These are phyloP conservation scores for Coracias cyanogaster DNA, from an alignment of 2,797 vertebrate species.

Conservation along the genomic window DNA sequence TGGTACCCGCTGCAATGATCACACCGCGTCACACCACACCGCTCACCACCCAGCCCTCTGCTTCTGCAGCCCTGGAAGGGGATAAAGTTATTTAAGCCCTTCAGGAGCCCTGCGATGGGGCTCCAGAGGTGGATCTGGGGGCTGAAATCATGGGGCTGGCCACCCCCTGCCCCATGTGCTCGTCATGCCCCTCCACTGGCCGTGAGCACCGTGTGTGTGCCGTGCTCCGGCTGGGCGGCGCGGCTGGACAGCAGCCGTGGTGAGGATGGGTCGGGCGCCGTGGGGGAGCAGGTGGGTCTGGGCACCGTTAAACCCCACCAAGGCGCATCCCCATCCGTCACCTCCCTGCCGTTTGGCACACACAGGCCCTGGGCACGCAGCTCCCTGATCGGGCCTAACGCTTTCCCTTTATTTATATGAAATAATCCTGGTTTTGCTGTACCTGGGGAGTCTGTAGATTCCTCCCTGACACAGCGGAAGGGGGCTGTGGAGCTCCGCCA, in stretches of 20 bases:
- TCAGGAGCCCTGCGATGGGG: not conserved
- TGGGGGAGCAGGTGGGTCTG: not conserved
- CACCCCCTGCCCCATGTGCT: not conserved
- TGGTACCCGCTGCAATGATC: not conserved
- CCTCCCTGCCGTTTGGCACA: too few species aligned
- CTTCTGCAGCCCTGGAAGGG: not conserved
- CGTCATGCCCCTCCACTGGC: fast-evolving
- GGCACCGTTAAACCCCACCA: not conserved
- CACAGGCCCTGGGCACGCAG: fast-evolving
- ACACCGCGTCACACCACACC: too few species aligned
- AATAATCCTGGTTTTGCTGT: not conserved
- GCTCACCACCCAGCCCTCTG: not conserved
- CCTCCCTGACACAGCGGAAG: fast-evolving
- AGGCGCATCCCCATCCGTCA: not conserved
- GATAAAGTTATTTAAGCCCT: not conserved
- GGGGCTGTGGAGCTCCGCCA: fast-evolving
- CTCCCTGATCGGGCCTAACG: fast-evolving
- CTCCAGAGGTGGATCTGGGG: not conserved
- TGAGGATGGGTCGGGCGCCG: too few species aligned
- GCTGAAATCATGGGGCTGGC: not conserved
- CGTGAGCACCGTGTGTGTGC: fast-evolving
- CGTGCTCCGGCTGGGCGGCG: fast-evolving
- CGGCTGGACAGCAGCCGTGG: not conserved
- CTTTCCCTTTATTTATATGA: not conserved
- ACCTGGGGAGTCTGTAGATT: fast-evolving